phyloP scores from a whole-genome alignment of 1,140 invertebrate species.

The Pygmarrhopalites habei region DNA sequence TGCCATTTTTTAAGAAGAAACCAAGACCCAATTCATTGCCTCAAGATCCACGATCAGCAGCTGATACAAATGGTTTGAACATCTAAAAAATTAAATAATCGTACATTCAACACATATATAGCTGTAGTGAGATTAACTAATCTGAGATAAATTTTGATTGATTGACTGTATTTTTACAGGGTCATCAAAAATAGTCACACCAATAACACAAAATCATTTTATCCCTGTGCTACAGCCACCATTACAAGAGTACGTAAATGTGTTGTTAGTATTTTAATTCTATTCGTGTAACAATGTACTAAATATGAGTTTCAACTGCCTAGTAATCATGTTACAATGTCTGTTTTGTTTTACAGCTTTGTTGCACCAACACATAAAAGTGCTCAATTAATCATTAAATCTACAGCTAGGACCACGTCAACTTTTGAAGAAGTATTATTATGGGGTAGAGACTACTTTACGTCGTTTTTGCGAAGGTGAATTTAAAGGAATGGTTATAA shows the following conservation, averaged over 20 bases:
- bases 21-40: conserved; percentile 15
- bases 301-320: too few relatives aligned
- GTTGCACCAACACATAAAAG: conserved; percentile 21
- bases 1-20: conserved; percentile 28
- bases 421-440: conserved; percentile 22
- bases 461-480: conserved; percentile 17
- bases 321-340: too few relatives aligned
- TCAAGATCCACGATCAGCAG: conserved; percentile 9
- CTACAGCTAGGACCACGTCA: conserved; percentile 13
- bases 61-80: conserved; percentile 20
- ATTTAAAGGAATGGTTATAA: too few relatives aligned
- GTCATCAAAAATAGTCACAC: neutral
- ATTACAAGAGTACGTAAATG: too few relatives aligned
- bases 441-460: conserved; percentile 28
- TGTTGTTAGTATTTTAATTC: too few relatives aligned
- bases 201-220: neutral
- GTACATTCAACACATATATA: too few relatives aligned
- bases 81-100: too few relatives aligned
- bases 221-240: conserved; percentile 7
- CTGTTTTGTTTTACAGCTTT: too few relatives aligned
- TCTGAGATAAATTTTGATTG: too few relatives aligned
- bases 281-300: too few relatives aligned
- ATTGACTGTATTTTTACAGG: too few relatives aligned
- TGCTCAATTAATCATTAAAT: conserved; percentile 9
- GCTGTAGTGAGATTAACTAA: too few relatives aligned